Evolutionary conservation across 2,113 vertebrate genomes (phyloP).

Genomic region (Cinclus cinclus): DNA sequence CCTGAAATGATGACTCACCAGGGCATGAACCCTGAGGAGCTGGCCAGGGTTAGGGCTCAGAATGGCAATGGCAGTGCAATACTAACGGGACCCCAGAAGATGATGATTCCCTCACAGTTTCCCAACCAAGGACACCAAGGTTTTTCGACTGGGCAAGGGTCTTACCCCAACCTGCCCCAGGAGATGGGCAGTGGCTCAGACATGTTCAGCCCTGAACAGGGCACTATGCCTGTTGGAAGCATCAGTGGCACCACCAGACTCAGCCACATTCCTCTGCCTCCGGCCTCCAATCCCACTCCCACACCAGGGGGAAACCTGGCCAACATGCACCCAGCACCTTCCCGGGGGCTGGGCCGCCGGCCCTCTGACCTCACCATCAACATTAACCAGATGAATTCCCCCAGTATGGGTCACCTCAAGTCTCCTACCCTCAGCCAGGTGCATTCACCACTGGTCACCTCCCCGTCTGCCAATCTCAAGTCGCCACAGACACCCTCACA

Average conservation of each 20-base stretch:
- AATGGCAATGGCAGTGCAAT: constrained; percentile 76
- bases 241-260: constrained; percentile 82
- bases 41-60: constrained; percentile 83
- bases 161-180: constrained; percentile 81
- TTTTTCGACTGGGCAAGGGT: constrained; percentile 78
- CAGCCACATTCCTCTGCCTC: constrained; percentile 87
- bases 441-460: constrained; percentile 86
- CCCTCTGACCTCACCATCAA: constrained; percentile 88
- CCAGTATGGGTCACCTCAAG: constrained; percentile 88
- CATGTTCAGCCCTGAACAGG: constrained; percentile 86
- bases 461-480: constrained; percentile 90
- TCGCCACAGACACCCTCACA: constrained; percentile 88
- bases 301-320: constrained; percentile 29
- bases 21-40: constrained; percentile 82
- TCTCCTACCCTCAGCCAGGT: constrained; percentile 90
- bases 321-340: constrained; percentile 73
- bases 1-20: constrained; percentile 75
- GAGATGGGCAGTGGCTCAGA: constrained; percentile 77
- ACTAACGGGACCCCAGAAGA: constrained; percentile 78
- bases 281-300: constrained; percentile 60
- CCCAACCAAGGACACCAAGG: constrained; percentile 79
- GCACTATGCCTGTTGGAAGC: constrained; percentile 69
- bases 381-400: constrained; percentile 87
- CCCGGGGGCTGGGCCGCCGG: constrained; percentile 80
- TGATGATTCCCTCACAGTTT: constrained; percentile 83